These are phyloP conservation scores for Myocastor coypus DNA, from an alignment of 2,113 vertebrate genomes.

Conservation along the genomic window DNA sequence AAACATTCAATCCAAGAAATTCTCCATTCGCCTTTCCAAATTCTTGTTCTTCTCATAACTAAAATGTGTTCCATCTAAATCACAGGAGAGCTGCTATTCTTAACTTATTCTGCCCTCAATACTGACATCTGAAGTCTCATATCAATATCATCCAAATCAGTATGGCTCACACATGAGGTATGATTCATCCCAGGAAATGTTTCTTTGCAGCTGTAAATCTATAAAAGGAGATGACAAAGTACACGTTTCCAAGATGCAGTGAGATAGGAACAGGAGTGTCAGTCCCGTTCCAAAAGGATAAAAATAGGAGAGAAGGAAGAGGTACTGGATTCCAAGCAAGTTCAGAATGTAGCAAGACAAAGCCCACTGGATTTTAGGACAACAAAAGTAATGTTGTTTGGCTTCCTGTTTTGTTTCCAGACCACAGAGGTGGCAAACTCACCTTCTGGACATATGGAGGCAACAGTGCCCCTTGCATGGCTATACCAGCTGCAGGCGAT, in stretches of 20 bases:
- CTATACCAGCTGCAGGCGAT: neutral
- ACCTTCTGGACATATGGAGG: neutral
- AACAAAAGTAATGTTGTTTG: neutral
- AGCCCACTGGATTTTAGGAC: neutral
- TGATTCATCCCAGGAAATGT: neutral
- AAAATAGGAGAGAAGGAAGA: neutral
- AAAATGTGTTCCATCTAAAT: neutral
- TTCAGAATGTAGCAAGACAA: neutral
- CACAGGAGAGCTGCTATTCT: neutral
- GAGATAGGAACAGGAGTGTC: neutral
- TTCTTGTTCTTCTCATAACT: neutral
- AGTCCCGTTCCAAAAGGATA: neutral
- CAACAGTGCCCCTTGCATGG: neutral
- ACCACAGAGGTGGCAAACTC: neutral
- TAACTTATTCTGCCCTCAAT: neutral
- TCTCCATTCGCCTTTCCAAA: neutral
- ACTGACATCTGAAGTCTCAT: neutral
- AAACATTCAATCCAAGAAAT: neutral
- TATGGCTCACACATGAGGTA: neutral
- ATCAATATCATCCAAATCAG: neutral
- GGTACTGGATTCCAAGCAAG: neutral
- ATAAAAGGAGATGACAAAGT: neutral
- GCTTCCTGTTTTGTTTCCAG: neutral
- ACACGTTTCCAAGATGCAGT: neutral
- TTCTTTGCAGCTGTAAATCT: neutral